Base-by-base conservation (phyloP, 2,113 vertebrate species). In the Gila orcuttii region DNA sequence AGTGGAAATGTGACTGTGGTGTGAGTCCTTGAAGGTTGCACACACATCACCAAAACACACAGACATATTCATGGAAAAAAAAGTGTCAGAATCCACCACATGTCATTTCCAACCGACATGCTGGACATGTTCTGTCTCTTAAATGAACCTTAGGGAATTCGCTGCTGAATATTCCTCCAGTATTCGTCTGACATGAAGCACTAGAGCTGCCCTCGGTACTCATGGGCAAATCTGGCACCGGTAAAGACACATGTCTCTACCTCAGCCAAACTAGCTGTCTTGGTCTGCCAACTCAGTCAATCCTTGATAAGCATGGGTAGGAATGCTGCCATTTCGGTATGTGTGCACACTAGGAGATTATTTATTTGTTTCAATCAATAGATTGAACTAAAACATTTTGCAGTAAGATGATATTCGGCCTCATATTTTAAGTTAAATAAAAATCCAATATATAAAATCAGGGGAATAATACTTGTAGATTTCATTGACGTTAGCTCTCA, bases 211-310 rank as follows among this genome's bases (percentile, higher is more conserved):
- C 87, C 77, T 82, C 73, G 66, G 36, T 75, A 52, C 69, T 62
- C 74, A 66, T 85, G 88, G 87, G 59, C 88, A 83, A 87, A 68
- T 71, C 80, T 82, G 82, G 82, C 90, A 83, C 84, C 85, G 82
- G 60, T 82, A 87, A 78, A 86, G 79, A 91, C 85, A 86, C 85
- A 84, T 88, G 85, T 90, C 77, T 92, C 92, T 90, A 86, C 88
- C 79, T 60, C 87, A 74, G 68, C 74, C 82, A 78, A 90, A 86
- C 91, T 90, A 92, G 79, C 83, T 90, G 86, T 87, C 82, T 84
- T 71, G 57, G 88, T 47, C 83, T 85, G 84, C 88, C 88, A 85
- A 88, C 68, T 82, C 83, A 89, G 68, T 89, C 85, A 64, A 59
- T 87, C 83, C 75, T 69, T 88, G 83, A 45, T 90, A 85, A 85